These are phyloP conservation scores for Panopea generosa DNA, from an alignment of 2,888 invertebrate genomes.

Conservation along the genomic window DNA sequence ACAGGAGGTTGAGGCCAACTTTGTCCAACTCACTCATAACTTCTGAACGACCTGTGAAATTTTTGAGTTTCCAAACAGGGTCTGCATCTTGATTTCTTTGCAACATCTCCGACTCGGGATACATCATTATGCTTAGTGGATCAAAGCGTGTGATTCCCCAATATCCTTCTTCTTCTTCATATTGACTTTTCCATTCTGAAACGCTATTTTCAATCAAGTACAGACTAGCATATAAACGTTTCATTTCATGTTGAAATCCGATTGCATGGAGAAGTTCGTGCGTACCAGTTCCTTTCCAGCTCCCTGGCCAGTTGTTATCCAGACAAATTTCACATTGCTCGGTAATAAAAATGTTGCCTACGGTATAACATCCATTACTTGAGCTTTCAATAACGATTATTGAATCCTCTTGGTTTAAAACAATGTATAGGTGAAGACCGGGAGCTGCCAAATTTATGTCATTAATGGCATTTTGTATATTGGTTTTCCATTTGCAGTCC, in stretches of 20 bases:
- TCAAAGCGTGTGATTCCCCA: not conserved
- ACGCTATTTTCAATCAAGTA: not conserved
- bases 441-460: not conserved
- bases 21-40: constrained; percentile 12
- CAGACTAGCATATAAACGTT: constrained; percentile 4
- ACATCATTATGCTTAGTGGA: constrained; percentile 10
- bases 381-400: not conserved
- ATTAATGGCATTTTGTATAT: not conserved
- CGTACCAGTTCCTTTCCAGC: not conserved
- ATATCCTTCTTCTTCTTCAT: not conserved
- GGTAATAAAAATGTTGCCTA: not conserved
- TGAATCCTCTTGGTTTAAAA: not conserved
- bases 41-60: not conserved
- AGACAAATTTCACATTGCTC: not conserved
- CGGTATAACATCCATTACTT: not conserved
- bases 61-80: not conserved
- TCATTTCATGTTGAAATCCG: constrained; percentile 9
- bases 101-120: not conserved
- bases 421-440: not conserved
- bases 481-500: not conserved
- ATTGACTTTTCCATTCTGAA: not conserved
- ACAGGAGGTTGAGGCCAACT: not conserved
- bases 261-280: constrained; percentile 2
- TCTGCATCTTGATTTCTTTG: not conserved
- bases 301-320: not conserved